Base-by-base conservation (phyloP, 2,888 invertebrate genomes). In the Harpagoxenus sublaevis region DNA sequence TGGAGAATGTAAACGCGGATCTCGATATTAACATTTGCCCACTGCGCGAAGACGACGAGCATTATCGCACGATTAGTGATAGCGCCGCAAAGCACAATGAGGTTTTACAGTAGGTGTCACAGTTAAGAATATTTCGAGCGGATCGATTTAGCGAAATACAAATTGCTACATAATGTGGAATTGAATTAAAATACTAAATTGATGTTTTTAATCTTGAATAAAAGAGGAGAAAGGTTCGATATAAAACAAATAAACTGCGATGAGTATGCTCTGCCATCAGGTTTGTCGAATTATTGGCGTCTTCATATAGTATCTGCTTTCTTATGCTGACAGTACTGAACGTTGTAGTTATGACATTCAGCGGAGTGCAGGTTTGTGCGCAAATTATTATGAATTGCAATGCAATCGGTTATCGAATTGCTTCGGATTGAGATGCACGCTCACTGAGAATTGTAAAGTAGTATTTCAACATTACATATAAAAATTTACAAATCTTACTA, bases 201-300 rank as follows among this genome's bases (percentile, higher is more conserved):
- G 5, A n/a, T 35, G 1, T 2, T 45, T 42, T 66, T 48, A 35
- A 51, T 18, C 12, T 53, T 1, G 31, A 77, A n/a, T 48, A 15
- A 65, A 53, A 63, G 39, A 51, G 15, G 12, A 9, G 35, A 51
- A 8, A 62, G 31, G 18, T 18, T 42, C 12, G 62, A 35, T 35
- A 12, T 23, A 8, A 28, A 39, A n/a, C 35, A 5, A 28, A 39
- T 35, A 9, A 70, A 70, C 3, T 53, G 31, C 6, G 53, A 53
- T 35, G 9, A 18, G 15, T 57, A 57, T 57, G 3, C 6, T 42
- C 12, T 60, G 10, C 15, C n/a, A 53, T 45, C 23, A 77, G 78
- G 55, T 78, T 78, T 55, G 66, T 66, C n/a, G 12, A 66, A 53
- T 53, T 66, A 65, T 51, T 77, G 39, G 65, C 62, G 6, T 77